These are phyloP conservation scores for Melanogrammus aeglefinus DNA, from an alignment of 2,797 vertebrate species.

Conservation along the genomic window DNA sequence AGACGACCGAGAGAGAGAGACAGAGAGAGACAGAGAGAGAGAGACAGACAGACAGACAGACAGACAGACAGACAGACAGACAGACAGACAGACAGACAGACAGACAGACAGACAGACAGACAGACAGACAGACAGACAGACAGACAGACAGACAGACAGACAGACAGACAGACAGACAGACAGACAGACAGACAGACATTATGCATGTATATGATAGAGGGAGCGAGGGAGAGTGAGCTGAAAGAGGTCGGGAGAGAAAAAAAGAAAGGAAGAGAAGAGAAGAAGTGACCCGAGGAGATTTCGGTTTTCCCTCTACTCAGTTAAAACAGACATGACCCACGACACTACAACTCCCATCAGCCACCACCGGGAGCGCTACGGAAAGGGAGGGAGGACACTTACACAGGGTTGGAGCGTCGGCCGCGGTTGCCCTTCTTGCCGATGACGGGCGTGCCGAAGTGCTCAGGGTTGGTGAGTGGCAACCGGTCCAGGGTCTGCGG, in stretches of 20 bases:
- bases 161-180: too few relatives aligned
- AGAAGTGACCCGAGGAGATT: not conserved
- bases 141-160: not conserved
- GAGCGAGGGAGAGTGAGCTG: too few relatives aligned
- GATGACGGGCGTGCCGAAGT: constrained; percentile 82
- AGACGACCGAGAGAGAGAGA: not conserved
- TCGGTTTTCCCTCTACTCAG: not conserved
- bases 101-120: too few relatives aligned
- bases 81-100: too few relatives aligned
- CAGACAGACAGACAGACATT: too few relatives aligned
- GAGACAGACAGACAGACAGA: too few relatives aligned
- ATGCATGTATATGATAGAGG: too few relatives aligned
- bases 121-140: too few relatives aligned
- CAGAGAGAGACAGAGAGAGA: too few relatives aligned
- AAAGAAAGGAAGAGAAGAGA: not conserved
- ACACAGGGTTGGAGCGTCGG: constrained; percentile 75
- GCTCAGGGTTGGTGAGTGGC: constrained; percentile 81
- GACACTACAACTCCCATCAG: not conserved
- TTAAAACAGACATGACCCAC: not conserved
- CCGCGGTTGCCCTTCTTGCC: constrained; percentile 80
- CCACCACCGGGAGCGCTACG: not conserved
- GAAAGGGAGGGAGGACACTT: constrained; percentile 38
- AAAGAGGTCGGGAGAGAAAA: too few relatives aligned
- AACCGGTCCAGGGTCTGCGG: constrained; percentile 79
- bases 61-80: not conserved